Evolutionary conservation across 1,140 invertebrate species (phyloP).

Genomic region (Drosophila serrata): DNA sequence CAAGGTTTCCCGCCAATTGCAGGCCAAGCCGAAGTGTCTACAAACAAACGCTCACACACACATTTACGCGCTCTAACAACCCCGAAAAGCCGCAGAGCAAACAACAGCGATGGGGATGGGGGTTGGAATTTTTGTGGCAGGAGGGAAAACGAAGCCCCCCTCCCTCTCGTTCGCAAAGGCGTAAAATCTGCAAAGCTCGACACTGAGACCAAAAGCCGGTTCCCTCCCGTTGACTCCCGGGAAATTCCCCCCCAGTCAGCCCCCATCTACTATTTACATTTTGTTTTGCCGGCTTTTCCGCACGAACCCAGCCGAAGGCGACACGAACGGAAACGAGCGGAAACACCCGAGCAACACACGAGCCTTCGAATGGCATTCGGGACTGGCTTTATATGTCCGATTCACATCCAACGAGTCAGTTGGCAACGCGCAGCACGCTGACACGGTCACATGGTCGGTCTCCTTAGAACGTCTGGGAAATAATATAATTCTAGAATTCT

Average conservation of each 20-base stretch:
- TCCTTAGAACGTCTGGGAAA: slow-evolving; percentile 4
- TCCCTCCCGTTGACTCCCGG: slow-evolving; percentile 2
- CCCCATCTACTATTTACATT: slow-evolving; percentile 65
- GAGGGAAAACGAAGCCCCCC: slow-evolving; percentile 21
- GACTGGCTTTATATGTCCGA: slow-evolving; percentile 53
- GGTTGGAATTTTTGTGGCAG: slow-evolving; percentile 15
- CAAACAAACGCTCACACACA: slow-evolving; percentile 60
- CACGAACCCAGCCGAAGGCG: slow-evolving; percentile 28
- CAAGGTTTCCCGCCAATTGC: slow-evolving; percentile 84
- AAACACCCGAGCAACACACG: slow-evolving; percentile 18
- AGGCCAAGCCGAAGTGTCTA: slow-evolving; percentile 75
- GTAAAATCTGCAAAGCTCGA: slow-evolving; percentile 75
- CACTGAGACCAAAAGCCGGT: slow-evolving; percentile 72
- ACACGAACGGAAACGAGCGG: slow-evolving; percentile 13
- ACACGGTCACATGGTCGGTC: slow-evolving; percentile 60
- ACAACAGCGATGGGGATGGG: slow-evolving; percentile 40
- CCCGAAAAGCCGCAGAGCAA: slow-evolving; percentile 78
- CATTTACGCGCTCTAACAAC: slow-evolving; percentile 63
- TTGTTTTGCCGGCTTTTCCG: slow-evolving; percentile 80
- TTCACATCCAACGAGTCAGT: slow-evolving; percentile 62
- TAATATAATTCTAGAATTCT: slow-evolving; percentile 8
- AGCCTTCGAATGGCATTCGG: slow-evolving; percentile 40
- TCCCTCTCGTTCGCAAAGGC: slow-evolving; percentile 52
- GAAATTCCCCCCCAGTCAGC: neutral
- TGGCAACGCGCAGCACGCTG: slow-evolving; percentile 79